Percentiles rank a stretch among this genome's conserved stretches.
Evolutionary conservation across 2,888 invertebrate genomes (phyloP).

Genomic region (Melanotus villosus): DNA sequence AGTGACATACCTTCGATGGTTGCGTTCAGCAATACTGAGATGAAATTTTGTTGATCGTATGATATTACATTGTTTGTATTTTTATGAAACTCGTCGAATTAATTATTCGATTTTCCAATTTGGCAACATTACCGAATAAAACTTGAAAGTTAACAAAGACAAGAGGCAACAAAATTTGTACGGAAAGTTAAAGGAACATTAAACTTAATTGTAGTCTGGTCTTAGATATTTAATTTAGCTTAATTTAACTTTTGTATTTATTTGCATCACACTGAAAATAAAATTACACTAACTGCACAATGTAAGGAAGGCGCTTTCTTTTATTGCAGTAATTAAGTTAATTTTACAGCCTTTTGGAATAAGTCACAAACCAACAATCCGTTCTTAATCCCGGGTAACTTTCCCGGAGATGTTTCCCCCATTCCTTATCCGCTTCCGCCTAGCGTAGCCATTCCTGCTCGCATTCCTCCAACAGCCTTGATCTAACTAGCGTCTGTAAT

Average conservation of each 20-base stretch:
- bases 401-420: constrained; percentile 53
- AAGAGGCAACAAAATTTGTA: not conserved
- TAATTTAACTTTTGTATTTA: constrained; percentile 53
- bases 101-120: no score
- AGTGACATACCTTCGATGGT: no score
- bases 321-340: constrained; percentile 63
- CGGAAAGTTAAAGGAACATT: not conserved
- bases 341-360: constrained; percentile 63
- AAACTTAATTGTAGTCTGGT: constrained; percentile 53
- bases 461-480: constrained; percentile 36
- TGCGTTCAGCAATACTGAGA: no score
- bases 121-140: no score
- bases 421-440: constrained; percentile 56
- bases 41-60: no score
- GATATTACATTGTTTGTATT: no score
- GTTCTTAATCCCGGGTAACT: constrained; percentile 60
- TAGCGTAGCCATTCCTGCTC: constrained; percentile 50
- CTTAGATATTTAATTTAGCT: constrained; percentile 48
- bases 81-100: no score
- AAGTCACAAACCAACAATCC: constrained; percentile 64
- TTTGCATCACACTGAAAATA: constrained; percentile 47
- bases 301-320: constrained; percentile 60
- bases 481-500: constrained; percentile 41
- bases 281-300: constrained; percentile 55
- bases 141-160: not conserved